phyloP scores from a whole-genome alignment of 1,140 invertebrate genomes.

The Ericerus pela region DNA sequence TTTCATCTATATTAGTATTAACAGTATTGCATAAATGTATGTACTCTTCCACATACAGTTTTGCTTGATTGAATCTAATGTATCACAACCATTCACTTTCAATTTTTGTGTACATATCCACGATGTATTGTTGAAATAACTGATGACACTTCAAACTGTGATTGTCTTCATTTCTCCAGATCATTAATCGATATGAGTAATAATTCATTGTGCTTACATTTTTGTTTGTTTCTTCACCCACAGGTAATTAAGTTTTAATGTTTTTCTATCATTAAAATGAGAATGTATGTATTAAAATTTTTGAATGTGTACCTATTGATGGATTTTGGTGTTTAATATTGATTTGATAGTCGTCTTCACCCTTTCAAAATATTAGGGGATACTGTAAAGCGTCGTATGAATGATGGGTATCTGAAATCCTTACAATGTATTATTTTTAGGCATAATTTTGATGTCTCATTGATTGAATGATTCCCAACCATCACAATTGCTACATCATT shows the following conservation, averaged over 20 bases:
- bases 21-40: slow-evolving; percentile 31
- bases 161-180: slow-evolving; percentile 23
- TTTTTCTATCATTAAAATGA: too few relatives aligned
- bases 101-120: slow-evolving; percentile 37
- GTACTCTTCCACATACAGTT: slow-evolving; percentile 34
- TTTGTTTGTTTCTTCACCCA: slow-evolving; percentile 16
- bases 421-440: slow-evolving; percentile 19
- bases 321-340: slow-evolving; percentile 6
- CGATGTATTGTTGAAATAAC: slow-evolving; percentile 31
- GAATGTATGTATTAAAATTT: too few relatives aligned
- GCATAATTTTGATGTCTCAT: slow-evolving; percentile 25
- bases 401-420: slow-evolving; percentile 32
- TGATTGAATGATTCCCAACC: slow-evolving; percentile 23
- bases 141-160: slow-evolving; percentile 25
- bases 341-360: slow-evolving; percentile 25
- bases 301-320: neutral
- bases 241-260: neutral
- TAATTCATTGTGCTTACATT: slow-evolving; percentile 24
- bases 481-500: slow-evolving; percentile 25
- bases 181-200: slow-evolving; percentile 27
- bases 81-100: slow-evolving; percentile 32
- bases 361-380: slow-evolving; percentile 34
- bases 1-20: slow-evolving; percentile 15
- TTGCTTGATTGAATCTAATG: slow-evolving; percentile 32
- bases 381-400: slow-evolving; percentile 37